phyloP scores from a whole-genome alignment of 2,113 vertebrate genomes.

The Rafetus swinhoei region DNA sequence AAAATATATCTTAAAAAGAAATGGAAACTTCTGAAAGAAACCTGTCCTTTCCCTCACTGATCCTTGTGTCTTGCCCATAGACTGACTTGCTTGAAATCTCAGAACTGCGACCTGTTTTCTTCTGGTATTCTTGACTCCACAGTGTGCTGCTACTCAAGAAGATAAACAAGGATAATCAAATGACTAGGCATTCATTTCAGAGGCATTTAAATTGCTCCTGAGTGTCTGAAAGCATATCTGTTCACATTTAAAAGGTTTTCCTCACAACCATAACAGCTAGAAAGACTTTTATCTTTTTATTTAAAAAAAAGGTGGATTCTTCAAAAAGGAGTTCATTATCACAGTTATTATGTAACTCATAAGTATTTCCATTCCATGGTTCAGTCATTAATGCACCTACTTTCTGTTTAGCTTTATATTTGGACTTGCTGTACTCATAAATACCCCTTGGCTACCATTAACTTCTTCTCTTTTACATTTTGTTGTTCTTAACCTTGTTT shows the following conservation, averaged over 20 bases:
- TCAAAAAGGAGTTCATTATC: background rate
- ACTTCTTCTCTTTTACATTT: background rate
- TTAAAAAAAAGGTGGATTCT: background rate
- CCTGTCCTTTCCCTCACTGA: background rate
- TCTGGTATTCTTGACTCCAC: background rate
- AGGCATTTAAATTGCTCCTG: background rate
- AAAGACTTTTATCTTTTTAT: background rate
- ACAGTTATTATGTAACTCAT: background rate
- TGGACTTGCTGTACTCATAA: background rate
- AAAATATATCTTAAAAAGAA: background rate
- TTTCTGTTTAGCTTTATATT: background rate
- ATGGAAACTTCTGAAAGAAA: background rate
- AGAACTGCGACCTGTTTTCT: background rate
- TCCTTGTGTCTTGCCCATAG: background rate
- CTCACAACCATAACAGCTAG: background rate
- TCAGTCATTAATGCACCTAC: background rate
- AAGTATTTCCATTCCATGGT: background rate
- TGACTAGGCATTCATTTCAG: background rate
- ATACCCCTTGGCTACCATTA: background rate
- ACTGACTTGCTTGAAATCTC: background rate
- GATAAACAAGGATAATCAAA: conserved; percentile 5
- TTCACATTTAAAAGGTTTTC: background rate
- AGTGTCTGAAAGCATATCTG: background rate
- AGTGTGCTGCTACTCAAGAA: background rate
- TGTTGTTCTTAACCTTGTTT: fast-evolving